Evolutionary conservation across 2,888 invertebrate genomes (phyloP), one percentile per base, ranked within the genome.

Genomic region (Heterodera filipjevi): DNA sequence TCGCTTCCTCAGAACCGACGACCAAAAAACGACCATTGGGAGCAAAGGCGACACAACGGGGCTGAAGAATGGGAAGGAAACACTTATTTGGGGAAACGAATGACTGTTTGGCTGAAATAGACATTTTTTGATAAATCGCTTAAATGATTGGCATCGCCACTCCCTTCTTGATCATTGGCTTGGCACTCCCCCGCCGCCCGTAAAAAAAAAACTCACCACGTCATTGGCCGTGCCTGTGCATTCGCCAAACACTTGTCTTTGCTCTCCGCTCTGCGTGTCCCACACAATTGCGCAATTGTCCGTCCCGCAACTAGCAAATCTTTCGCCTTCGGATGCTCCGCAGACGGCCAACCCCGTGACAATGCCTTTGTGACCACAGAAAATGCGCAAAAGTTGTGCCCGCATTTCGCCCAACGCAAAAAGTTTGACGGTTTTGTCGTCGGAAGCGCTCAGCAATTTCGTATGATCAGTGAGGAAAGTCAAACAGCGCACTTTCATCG

Each of bases 401-500:
- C 64, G 39, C 46, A 46, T 77, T 44, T 78, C 75, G 30, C 75
- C 85, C 87, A 77, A 81, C 79, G 77, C 82, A 81, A 76, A 81
- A 19, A 73, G 49, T 39, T 84, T 85, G 77, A 86, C 80, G 14
- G 83, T 81, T 68, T 81, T 81, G 76, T 86, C 86, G 32, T 84
- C 83, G 33, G 83, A 80, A 14, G 81, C 86, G 19, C 81, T 82
- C 66, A 86, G 71, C 30, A 86, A 78, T 30, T 80, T 71, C 5
- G 80, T 79, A 19, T 78, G 76, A 30, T 81, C 84, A 0, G 81
- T 76, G 27, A 82, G 76, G 64, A 86, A 85, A 22, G 80, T 78
- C 32, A 86, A 75, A n/a, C 81, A 79, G 14, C 84, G 77, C n/a
- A 85, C 80, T 70, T 82, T 79, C 82, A 84, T 85, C n/a, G 82